phyloP scores from a whole-genome alignment of 2,797 vertebrate species.

The Sitta carolinensis region DNA sequence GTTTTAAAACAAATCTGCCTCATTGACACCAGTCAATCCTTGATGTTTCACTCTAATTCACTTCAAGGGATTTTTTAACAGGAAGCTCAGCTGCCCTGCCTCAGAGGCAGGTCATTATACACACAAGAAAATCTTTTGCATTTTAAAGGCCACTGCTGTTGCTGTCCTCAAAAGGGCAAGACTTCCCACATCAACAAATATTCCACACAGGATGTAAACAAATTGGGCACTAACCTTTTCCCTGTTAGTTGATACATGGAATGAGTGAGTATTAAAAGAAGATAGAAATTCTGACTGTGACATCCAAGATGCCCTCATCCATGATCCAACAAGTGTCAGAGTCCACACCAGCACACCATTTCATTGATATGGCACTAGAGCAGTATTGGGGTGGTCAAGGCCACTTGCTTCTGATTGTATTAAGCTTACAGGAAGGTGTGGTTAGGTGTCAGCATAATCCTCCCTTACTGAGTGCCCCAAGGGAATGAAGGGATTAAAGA shows the following conservation, averaged over 20 bases:
- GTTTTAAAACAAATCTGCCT: background rate
- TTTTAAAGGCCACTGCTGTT: background rate
- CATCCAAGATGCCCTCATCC: background rate
- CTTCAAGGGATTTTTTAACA: background rate
- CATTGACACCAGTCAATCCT: accelerated
- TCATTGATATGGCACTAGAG: background rate
- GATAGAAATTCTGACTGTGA: background rate
- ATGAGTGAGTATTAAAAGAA: background rate
- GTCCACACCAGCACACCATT: background rate
- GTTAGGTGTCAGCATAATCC: background rate
- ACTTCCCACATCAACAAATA: background rate
- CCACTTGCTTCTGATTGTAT: background rate
- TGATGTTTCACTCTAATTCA: background rate
- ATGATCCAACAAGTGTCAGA: background rate
- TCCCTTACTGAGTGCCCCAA: background rate
- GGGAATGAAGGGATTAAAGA: background rate
- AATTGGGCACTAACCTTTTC: background rate
- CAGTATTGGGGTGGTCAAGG: accelerated
- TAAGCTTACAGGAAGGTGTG: background rate
- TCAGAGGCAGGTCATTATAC: background rate
- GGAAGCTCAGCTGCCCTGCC: background rate
- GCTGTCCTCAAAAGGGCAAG: background rate
- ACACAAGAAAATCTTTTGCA: background rate
- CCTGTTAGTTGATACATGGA: background rate
- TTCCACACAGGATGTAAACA: background rate